phyloP scores from a whole-genome alignment of 2,797 vertebrate genomes.

The Nasua narica region DNA sequence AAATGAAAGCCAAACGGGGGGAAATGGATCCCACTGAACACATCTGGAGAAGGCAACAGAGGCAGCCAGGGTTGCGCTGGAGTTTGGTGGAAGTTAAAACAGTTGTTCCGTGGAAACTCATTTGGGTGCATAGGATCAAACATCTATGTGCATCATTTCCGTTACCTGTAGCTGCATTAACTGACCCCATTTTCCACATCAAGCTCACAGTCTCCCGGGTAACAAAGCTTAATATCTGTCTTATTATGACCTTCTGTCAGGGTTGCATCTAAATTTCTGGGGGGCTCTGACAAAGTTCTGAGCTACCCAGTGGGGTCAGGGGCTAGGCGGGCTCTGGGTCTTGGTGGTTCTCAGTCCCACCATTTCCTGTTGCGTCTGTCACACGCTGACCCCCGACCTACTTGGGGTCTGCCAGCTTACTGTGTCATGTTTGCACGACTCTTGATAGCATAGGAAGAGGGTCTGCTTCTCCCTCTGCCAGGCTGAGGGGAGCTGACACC shows the following conservation, averaged over 20 bases:
- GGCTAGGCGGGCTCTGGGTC: not conserved
- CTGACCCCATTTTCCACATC: constrained; percentile 31
- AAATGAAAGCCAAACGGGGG: constrained; percentile 9
- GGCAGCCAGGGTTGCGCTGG: not conserved
- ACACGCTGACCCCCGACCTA: not conserved
- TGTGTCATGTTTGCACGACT: fast-evolving
- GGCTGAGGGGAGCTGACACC: not conserved
- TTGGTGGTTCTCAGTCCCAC: not conserved
- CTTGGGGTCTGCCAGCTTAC: not conserved
- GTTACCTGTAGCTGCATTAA: not conserved
- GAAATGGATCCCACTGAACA: not conserved
- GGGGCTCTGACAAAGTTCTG: not conserved
- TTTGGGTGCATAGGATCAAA: not conserved
- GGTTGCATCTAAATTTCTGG: not conserved
- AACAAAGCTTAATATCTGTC: not conserved
- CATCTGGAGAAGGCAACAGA: not conserved
- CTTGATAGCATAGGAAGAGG: not conserved
- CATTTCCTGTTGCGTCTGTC: not conserved
- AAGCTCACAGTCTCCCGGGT: not conserved
- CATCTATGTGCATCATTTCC: not conserved
- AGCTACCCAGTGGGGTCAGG: not conserved
- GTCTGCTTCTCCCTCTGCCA: not conserved
- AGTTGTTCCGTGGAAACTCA: not conserved
- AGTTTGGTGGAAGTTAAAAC: not conserved
- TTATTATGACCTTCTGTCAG: not conserved